Base-by-base conservation (phyloP, 2,888 invertebrate species). In the Bugulina stolonifera region DNA sequence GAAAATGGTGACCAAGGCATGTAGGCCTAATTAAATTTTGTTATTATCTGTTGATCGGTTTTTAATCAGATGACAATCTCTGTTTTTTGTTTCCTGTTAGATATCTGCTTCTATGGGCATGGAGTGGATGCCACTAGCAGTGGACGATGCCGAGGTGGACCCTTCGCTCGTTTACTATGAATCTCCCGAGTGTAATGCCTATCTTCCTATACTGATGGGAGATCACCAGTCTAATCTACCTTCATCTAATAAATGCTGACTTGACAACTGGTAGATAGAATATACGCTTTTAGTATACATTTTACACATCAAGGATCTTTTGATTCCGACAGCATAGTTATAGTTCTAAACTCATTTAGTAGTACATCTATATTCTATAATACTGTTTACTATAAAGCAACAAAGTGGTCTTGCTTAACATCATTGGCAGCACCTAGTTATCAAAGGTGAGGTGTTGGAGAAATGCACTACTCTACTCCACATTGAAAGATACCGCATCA, bases 151-250 rank as follows among this genome's bases (percentile, higher is more conserved):
- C 43, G 64, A 32, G 14, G 34, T 64, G 18, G 64, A 64, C 32
- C 29, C 25, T 32, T 64, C 32, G 5, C 29, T 64, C 2, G 27
- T 32, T 2, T 64, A 29, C 32, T 14, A 25, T 14, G 64, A 64
- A 14, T 64, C 64, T 14, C 64, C 64, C 2, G 64, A 64, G 64
- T 23, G 64, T n/a, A 64, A 64, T 32, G 64, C 64, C 64, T 64
- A 25, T n/a, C 64, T 64, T 3, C 64, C 64, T 34, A 29, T 64
- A 14, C 64, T 64, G 3, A 27, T 64, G 29, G 18, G 10, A 14
- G 64, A 64, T 32, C 64, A 64, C 5, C 64, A 32, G 14, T 27
- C 57, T 25, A 23, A 3, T 18, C 57, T 57, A 10, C n/a, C 57
- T 57, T 27, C 10, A 52, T 52, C 52, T 3, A 57, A 57, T 43